These are phyloP conservation scores for Magallana angulata DNA, from an alignment of 1,140 invertebrate genomes.

Conservation along the genomic window DNA sequence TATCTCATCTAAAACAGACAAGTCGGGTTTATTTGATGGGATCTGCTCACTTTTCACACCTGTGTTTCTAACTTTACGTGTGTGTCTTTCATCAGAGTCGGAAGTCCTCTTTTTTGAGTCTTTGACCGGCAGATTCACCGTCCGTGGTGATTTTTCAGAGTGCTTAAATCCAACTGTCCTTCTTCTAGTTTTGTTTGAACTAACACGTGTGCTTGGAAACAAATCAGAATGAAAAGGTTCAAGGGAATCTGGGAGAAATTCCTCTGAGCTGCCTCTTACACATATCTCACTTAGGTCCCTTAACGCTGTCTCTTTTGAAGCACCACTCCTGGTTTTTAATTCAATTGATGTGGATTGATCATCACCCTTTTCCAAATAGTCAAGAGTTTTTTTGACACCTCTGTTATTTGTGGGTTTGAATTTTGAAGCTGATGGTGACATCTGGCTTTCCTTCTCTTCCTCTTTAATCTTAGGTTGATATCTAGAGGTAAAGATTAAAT, in stretches of 20 bases:
- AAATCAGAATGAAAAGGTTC: background rate
- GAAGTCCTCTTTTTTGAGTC: background rate
- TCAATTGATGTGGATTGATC: background rate
- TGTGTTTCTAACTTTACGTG: conserved; percentile 7
- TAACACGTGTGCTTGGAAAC: background rate
- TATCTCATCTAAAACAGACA: conserved; percentile 2
- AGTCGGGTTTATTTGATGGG: background rate
- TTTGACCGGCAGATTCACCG: background rate
- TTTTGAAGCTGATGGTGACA: background rate
- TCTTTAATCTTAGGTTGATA: background rate
- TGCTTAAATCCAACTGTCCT: too few relatives aligned
- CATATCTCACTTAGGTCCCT: background rate
- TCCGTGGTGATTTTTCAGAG: background rate
- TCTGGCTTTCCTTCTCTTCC: background rate
- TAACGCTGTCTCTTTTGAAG: background rate
- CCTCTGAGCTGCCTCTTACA: background rate
- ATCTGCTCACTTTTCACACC: background rate
- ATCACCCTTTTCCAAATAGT: background rate
- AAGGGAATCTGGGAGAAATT: background rate
- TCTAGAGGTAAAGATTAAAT: background rate
- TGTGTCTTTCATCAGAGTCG: background rate
- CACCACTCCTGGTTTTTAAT: background rate
- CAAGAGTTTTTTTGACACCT: background rate
- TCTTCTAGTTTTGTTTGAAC: background rate
- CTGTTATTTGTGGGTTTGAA: background rate